Evolutionary conservation across 2,888 invertebrate species (phyloP).

Genomic region (Microctonus aethiopoides): DNA sequence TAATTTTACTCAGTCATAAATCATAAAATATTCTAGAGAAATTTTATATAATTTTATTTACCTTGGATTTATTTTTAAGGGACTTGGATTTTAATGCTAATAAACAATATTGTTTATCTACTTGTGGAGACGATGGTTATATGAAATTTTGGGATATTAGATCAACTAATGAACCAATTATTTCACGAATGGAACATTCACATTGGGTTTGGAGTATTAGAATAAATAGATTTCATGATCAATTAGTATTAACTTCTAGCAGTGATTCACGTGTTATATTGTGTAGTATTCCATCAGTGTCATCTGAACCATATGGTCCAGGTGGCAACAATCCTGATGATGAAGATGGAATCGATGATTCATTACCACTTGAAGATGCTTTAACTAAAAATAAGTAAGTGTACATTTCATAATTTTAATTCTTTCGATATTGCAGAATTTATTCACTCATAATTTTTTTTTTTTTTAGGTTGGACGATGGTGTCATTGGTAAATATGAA

Average conservation of each 20-base stretch:
- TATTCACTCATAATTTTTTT: background rate
- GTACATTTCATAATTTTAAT: conserved; percentile 5
- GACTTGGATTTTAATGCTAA: conserved; percentile 99
- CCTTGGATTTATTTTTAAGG: conserved; percentile 63
- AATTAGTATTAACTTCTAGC: conserved; percentile 91
- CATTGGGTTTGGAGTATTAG: conserved; percentile 96
- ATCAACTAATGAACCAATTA: conserved; percentile 81
- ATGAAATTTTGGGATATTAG: conserved; percentile 97
- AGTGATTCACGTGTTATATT: conserved; percentile 94
- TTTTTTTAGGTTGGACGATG: conserved; percentile 78
- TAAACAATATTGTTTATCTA: conserved; percentile 92
- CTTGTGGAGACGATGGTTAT: conserved; percentile 95
- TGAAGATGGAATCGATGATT: conserved; percentile 47
- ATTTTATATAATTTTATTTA: background rate
- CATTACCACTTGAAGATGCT: conserved; percentile 65
- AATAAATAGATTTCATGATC: conserved; percentile 97
- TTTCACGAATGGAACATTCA: conserved; percentile 84
- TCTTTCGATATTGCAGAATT: conserved; percentile 7
- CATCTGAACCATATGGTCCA: conserved; percentile 80
- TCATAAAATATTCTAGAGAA: background rate
- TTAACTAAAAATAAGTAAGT: conserved; percentile 68
- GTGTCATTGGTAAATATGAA: conserved; percentile 91
- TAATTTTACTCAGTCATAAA: conserved; percentile 43
- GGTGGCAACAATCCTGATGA: conserved; percentile 35
- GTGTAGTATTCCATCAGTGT: conserved; percentile 87